Percentiles rank a stretch among this genome's conserved stretches.
phyloP scores from a whole-genome alignment of 1,140 invertebrate species.

The Sitobion miscanthi region DNA sequence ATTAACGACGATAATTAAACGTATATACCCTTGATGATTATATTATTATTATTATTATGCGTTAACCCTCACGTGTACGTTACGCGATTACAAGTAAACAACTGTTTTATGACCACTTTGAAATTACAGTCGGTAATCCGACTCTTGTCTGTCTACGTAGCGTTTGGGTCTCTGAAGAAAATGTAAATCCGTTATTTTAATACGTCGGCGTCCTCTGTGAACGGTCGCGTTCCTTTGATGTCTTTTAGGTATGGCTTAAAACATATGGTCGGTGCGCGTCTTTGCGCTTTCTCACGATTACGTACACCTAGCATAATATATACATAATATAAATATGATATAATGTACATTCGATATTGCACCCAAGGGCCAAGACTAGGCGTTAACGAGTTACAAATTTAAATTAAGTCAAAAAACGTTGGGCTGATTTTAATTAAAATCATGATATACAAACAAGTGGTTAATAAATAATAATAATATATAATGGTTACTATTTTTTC shows the following conservation, averaged over 20 bases:
- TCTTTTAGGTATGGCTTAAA: background rate
- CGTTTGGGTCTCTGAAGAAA: background rate
- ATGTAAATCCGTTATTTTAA: background rate
- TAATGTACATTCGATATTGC: background rate
- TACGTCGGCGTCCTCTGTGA: background rate
- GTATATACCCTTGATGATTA: background rate
- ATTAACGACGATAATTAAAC: background rate
- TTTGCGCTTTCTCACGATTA: slow-evolving; percentile 28
- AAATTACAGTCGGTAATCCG: slow-evolving; percentile 24
- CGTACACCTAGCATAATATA: background rate
- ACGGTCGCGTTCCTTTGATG: slow-evolving; percentile 19
- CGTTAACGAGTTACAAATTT: background rate
- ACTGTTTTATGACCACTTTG: slow-evolving; percentile 5
- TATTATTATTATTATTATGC: background rate
- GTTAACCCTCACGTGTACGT: background rate
- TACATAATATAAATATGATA: background rate
- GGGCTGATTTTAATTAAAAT: background rate
- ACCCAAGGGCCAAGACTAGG: background rate
- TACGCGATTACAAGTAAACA: slow-evolving; percentile 13
- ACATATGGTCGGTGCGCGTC: background rate
- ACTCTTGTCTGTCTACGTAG: background rate
- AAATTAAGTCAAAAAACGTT: background rate
- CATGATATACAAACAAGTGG: no score
- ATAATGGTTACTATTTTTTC: background rate
- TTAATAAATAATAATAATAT: no score